Percentiles rank a stretch among this genome's conserved stretches.
phyloP scores from a whole-genome alignment of 2,888 invertebrate species.

The Galerucella pusilla region DNA sequence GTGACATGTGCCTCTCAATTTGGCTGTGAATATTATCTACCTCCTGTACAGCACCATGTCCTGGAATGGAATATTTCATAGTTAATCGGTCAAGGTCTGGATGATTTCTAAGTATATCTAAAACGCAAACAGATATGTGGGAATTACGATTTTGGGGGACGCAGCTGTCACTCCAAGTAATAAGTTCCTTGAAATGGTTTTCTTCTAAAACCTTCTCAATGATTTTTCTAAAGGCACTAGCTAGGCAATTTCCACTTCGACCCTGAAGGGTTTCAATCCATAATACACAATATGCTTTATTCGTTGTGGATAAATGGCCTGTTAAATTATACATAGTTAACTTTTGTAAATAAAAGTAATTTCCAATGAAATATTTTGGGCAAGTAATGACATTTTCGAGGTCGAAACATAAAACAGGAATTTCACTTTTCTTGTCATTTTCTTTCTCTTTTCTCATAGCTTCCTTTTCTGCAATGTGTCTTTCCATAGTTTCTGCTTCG shows the following conservation, averaged over 20 bases:
- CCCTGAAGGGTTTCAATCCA: conserved; percentile 42
- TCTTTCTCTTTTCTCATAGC: conserved; percentile 25
- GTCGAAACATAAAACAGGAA: conserved; percentile 33
- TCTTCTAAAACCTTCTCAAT: conserved; percentile 29
- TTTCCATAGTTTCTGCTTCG: conserved; percentile 10
- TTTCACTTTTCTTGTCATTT: conserved; percentile 21
- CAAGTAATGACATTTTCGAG: conserved; percentile 46
- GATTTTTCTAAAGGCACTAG: conserved; percentile 43
- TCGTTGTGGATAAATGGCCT: conserved; percentile 41
- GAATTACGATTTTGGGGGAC: conserved; percentile 24
- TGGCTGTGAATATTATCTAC: conserved; percentile 22
- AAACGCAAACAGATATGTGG: conserved; percentile 7
- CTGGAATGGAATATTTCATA: conserved; percentile 26
- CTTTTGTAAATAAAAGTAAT: conserved; percentile 40
- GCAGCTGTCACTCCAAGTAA: conserved; percentile 21
- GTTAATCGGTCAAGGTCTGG: conserved; percentile 9
- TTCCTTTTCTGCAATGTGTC: conserved; percentile 16
- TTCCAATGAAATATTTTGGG: conserved; percentile 37
- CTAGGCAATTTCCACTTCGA: conserved; percentile 43
- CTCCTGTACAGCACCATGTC: conserved; percentile 4
- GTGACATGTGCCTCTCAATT: conserved; percentile 17
- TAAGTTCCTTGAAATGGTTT: conserved; percentile 21
- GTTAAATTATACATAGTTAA: conserved; percentile 44
- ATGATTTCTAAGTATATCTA: conserved; percentile 14
- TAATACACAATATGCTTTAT: conserved; percentile 42